Evolutionary conservation across 2,888 invertebrate species (phyloP), one percentile per base, ranked within the genome.

Genomic region (Chrysolina haemoptera): DNA sequence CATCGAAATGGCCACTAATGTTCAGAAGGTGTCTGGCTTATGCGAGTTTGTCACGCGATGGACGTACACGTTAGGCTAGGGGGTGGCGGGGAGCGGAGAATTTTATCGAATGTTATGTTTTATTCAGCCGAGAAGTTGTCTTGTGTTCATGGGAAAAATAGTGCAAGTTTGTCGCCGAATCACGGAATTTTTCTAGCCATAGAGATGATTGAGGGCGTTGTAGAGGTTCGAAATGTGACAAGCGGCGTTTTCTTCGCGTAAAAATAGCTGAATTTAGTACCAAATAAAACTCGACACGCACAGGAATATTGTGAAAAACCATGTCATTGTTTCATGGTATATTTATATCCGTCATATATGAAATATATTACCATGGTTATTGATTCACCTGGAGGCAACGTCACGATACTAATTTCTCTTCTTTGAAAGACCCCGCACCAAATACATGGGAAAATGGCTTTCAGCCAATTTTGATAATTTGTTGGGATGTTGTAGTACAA

Each of bases 1-100:
- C 83, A 81, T 80, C 82, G 87, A 88, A 88, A 88, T 88, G 88
- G 87, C 88, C 87, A 87, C 88, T 88, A 88, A 87, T 88, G 86
- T 84, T 86, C 84, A 82, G 84, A 82, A 88, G 87, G 88, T 87
- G 87, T 87, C 86, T 85, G 84, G 84, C 85, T 87, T 87, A 88
- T 88, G 86, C 83, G 80, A 78, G 75, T 78, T 80, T 78, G 82
- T 83, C 88, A 88, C 86, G 88, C 87, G 81, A 86, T 81, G 76
- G 72, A 72, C 78, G 80, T 80, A 81, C 65, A 48, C 41, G 63
- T 59, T 43, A 63, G 53, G 53, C 66, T 27, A 59, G 22, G n/a
- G 59, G 59, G 27, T n/a, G 27, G 59, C 20, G 40, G 16, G 40
- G 50, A 46, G 59, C 43, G 63, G 20, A n/a, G 40, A 53, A 43